Evolutionary conservation across 2,113 vertebrate genomes (phyloP).

Genomic region (Phalacrocorax pelagicus): DNA sequence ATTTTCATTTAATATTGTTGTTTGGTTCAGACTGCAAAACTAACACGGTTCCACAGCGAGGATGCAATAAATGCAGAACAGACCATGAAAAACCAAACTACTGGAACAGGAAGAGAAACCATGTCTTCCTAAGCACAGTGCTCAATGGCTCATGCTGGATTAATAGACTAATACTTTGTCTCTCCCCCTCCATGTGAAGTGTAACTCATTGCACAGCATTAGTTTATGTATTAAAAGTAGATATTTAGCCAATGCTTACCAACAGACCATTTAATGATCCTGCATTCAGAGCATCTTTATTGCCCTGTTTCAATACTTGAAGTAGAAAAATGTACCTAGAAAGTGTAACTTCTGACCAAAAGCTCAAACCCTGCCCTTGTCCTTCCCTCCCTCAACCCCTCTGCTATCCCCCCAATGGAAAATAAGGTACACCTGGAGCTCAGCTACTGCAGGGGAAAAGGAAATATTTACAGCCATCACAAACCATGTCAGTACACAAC

Average conservation of each 20-base stretch:
- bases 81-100: background rate
- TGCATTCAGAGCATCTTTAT: conserved; percentile 61
- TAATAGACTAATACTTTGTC: background rate
- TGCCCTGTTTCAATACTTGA: conserved; percentile 51
- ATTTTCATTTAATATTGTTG: conserved; percentile 53
- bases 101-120: background rate
- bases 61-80: conserved; percentile 59
- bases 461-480: conserved; percentile 49
- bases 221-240: background rate
- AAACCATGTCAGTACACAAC: background rate
- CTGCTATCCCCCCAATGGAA: conserved; percentile 12
- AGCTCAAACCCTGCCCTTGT: conserved; percentile 54
- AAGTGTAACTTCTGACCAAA: conserved; percentile 60
- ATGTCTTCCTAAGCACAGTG: background rate
- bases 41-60: conserved; percentile 45
- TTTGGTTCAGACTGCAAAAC: conserved; percentile 26
- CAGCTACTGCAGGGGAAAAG: conserved; percentile 1
- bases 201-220: background rate
- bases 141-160: background rate
- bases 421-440: conserved; percentile 35
- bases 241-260: conserved; percentile 1
- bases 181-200: background rate
- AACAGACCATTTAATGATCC: conserved; percentile 51
- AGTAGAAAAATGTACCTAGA: conserved; percentile 67
- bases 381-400: conserved; percentile 36